Evolutionary conservation across 64 coral and sea anemone genomes (phyloP), one percentile per base, ranked within the genome.

Genomic region (Montipora efflorescens): DNA sequence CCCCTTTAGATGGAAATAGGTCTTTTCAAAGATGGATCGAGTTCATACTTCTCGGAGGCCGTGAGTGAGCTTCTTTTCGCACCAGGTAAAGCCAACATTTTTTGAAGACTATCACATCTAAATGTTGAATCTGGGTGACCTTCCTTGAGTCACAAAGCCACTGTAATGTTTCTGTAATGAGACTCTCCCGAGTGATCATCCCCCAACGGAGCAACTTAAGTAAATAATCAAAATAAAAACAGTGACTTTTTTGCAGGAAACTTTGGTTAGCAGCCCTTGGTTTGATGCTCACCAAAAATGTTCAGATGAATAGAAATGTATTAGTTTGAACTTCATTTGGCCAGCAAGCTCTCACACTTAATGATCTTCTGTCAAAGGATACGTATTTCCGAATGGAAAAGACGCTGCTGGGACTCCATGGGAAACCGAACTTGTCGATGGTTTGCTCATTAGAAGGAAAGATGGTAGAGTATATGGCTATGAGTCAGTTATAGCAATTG

Each of bases 391-490:
- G 21, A 22, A 85, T 67, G 82, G 82, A 49, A 85, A 12, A 49
- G 47, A 70, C 9, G 61, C 62, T 18, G 10, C 62, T 69, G 82
- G 82, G 8, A 84, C 82, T 4, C 82, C 82, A 47, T 84, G 82
- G 82, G 82, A 85, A 7, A 85, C 66, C 18, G 4, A 8, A 71
- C 69, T 85, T 49, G 16, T 67, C 9, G 46, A 70, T 85, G 82
- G 67, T 12, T 5, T 85, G 43, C 44, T 85, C 3, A 50, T 85
- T 50, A 92, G 82, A 55, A 77, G 10, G 55, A 92, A 81, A 59
- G 19, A 16, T 7, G 92, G 79, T 18, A 79, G 79, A 18, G 62
- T 87, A 25, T 93, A 74, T 52, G 92, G 92, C 14, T 93, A 88
- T 19, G 20, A 80, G 62, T 79, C 92, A 47, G 64, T 71, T n/a